Percentiles rank a stretch among this genome's conserved stretches.
Evolutionary conservation across 2,888 invertebrate species (phyloP).

Genomic region (Aproaerema taeniolella): DNA sequence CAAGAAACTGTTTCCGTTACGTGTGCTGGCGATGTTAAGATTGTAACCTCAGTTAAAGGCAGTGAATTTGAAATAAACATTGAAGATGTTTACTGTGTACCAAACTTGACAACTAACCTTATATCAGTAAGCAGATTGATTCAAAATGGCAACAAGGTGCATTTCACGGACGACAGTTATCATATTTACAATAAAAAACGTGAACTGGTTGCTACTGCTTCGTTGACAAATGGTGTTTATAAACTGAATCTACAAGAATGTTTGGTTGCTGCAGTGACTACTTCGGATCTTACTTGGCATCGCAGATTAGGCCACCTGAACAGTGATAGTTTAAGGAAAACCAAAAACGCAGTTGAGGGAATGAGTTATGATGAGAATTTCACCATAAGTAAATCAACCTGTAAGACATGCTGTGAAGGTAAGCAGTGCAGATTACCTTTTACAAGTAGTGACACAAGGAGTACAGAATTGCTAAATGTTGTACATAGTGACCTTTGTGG

Average conservation of each 20-base stretch:
- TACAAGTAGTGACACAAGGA: slow-evolving; percentile 18
- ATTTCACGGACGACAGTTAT: slow-evolving; percentile 11
- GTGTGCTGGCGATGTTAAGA: slow-evolving; percentile 17
- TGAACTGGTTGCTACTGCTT: slow-evolving; percentile 12
- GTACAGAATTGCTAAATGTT: slow-evolving; percentile 15
- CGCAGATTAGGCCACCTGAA: slow-evolving; percentile 4
- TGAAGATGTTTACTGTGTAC: slow-evolving; percentile 16
- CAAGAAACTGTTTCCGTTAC: slow-evolving; percentile 13
- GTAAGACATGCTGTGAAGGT: slow-evolving; percentile 24
- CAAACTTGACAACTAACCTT: slow-evolving; percentile 16
- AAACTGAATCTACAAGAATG: slow-evolving; percentile 9
- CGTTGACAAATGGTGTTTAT: slow-evolving; percentile 11
- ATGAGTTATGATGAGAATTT: slow-evolving; percentile 10
- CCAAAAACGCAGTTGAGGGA: slow-evolving; percentile 14
- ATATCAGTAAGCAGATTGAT: slow-evolving; percentile 18
- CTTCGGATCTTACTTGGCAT: slow-evolving; percentile 1
- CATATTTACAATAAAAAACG: slow-evolving; percentile 7
- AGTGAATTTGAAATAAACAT: slow-evolving; percentile 14
- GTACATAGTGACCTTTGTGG: slow-evolving; percentile 15
- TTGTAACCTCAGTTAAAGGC: slow-evolving; percentile 9
- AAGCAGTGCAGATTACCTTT: slow-evolving; percentile 30
- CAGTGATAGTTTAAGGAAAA: neutral
- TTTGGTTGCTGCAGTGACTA: neutral
- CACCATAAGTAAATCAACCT: slow-evolving; percentile 11
- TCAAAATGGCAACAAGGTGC: slow-evolving; percentile 13